Percentiles rank a stretch among this genome's conserved stretches.
Evolutionary conservation across 2,113 vertebrate genomes (phyloP).

Genomic region (Brachirus orientalis): DNA sequence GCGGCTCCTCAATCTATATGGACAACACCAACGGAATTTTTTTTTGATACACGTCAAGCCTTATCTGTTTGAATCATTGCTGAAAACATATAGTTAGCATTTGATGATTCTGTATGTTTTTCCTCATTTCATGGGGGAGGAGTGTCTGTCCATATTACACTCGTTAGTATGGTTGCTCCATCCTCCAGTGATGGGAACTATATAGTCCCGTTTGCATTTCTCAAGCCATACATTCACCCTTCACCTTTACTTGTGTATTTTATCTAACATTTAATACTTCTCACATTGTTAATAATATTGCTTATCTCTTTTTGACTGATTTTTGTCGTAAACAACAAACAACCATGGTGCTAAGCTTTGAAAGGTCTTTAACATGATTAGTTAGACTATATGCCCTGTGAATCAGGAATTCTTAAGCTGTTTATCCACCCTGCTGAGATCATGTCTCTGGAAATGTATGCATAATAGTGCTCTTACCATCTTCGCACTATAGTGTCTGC

Average conservation of each 20-base stretch:
- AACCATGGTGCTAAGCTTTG: constrained; percentile 76
- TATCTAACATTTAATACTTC: constrained; percentile 39
- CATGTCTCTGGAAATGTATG: constrained; percentile 40
- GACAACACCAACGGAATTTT: constrained; percentile 37
- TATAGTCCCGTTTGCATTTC: constrained; percentile 43
- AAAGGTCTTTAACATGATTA: constrained; percentile 47
- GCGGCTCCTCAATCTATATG: constrained; percentile 17
- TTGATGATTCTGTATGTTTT: constrained; percentile 45
- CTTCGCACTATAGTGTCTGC: constrained; percentile 6
- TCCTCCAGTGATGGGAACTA: constrained; percentile 53
- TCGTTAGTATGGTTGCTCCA: constrained; percentile 59
- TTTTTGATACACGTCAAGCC: constrained; percentile 67
- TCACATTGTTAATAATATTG: constrained; percentile 25
- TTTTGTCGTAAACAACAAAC: constrained; percentile 41
- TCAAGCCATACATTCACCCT: constrained; percentile 69
- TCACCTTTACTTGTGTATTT: constrained; percentile 55
- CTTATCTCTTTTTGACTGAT: constrained; percentile 32
- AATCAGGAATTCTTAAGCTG: constrained; percentile 57
- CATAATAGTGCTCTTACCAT: constrained; percentile 32
- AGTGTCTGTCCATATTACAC: constrained; percentile 23
- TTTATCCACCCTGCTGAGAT: constrained; percentile 57
- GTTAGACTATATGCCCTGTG: constrained; percentile 51
- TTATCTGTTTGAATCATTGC: constrained; percentile 67
- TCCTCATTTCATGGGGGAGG: constrained; percentile 14
- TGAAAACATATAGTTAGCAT: constrained; percentile 36